Evolutionary conservation across 2,797 vertebrate species (phyloP).

Genomic region (Eptatretus atami): DNA sequence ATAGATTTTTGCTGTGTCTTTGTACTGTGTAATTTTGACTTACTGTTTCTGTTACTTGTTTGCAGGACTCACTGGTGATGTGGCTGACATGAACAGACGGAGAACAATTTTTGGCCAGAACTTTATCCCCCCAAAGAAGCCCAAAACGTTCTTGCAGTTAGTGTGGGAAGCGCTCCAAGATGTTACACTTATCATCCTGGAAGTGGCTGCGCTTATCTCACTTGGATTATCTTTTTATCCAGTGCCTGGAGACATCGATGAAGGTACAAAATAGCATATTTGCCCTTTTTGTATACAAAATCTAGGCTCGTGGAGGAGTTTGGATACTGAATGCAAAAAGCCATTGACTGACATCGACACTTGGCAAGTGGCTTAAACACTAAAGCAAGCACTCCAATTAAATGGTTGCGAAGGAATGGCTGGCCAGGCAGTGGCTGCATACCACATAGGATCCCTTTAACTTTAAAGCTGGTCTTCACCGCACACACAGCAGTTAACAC

Average conservation of each 20-base stretch:
- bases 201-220: conserved; percentile 82
- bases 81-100: conserved; percentile 52
- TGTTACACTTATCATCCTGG: conserved; percentile 77
- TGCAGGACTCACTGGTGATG: conserved; percentile 59
- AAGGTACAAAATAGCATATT: conserved; percentile 16
- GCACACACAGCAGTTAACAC: too few relatives aligned
- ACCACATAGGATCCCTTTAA: too few relatives aligned
- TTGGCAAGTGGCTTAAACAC: too few relatives aligned
- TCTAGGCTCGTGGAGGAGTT: too few relatives aligned
- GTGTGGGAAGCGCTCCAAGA: conserved; percentile 96
- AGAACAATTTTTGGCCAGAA: conserved; percentile 43
- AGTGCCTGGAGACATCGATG: conserved; percentile 32
- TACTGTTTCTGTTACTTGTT: not conserved
- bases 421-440: too few relatives aligned
- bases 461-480: too few relatives aligned
- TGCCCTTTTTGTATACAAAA: too few relatives aligned
- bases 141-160: conserved; percentile 77
- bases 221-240: conserved; percentile 71
- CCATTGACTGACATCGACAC: too few relatives aligned
- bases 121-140: conserved; percentile 67
- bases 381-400: too few relatives aligned
- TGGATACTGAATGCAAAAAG: too few relatives aligned
- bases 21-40: not conserved
- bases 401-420: too few relatives aligned
- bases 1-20: too few relatives aligned